Base-by-base conservation (phyloP, 2,888 invertebrate species). In the Drosophila nr. perissopoda region DNA sequence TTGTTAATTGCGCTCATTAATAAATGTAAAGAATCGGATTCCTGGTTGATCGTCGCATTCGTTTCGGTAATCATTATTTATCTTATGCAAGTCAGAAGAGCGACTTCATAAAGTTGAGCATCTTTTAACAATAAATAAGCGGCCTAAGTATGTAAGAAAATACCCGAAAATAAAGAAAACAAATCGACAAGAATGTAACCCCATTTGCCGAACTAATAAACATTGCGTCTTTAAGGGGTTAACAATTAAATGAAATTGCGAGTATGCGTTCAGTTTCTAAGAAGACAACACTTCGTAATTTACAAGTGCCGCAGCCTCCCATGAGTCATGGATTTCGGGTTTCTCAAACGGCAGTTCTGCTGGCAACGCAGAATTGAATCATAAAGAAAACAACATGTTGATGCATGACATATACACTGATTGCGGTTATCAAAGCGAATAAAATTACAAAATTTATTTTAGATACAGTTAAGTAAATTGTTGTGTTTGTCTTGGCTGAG, bases 391-490 rank as follows among this genome's bases (percentile, higher is more conserved):
- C 62, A 42, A 46, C n/a, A 54, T 29, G 54, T 42, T 64, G 29
- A 10, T 36, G 33, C 60, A 36, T 56, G 34, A 59, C 38, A 59
- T 34, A 61, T 27, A 58, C 38, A 65, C 16, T 46, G 13, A 27
- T 21, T 46, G 52, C 31, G 40, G 49, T 70, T 40, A 46, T 46
- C 21, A 25, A 46, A 51, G 51, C 57, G 53, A 67, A 76, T 74
- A 69, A 73, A 71, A 71, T 68, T 64, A 61, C 49, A 60, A 56
- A 67, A 76, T 57, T 60, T 69, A 81, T 83, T 77, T 75, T 86
- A 87, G 78, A 82, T 81, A 84, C 87, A 84, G 84, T 87, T 87
- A 87, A 88, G 84, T 88, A 86, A 83, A 88, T 76, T 87, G 73
- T 72, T 64, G 70, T 88, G 87, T 86, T 83, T 81, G 61, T 21